phyloP scores from a whole-genome alignment of 1,140 invertebrate species.

The Panulirus ornatus region DNA sequence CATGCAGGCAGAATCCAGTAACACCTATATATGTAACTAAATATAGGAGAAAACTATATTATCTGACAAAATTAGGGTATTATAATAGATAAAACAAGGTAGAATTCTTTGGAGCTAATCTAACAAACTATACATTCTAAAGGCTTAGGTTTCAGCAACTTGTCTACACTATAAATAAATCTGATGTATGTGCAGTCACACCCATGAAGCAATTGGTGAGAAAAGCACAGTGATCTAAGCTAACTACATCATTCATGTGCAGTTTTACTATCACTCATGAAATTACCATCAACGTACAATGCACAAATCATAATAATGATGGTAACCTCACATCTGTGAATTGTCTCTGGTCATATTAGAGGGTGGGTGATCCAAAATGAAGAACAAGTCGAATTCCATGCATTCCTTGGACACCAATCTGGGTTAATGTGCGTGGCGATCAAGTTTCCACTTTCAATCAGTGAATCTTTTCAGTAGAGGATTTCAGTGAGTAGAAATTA shows the following conservation, averaged over 20 bases:
- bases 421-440: not conserved
- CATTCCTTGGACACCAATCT: not conserved
- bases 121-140: too few relatives aligned
- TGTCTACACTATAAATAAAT: too few relatives aligned
- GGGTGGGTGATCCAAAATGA: not conserved
- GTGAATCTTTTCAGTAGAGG: not conserved
- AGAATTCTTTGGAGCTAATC: too few relatives aligned
- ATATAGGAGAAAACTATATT: too few relatives aligned
- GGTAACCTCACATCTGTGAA: not conserved
- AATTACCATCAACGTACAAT: not conserved
- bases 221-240: not conserved
- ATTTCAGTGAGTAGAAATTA: not conserved
- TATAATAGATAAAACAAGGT: too few relatives aligned
- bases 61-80: too few relatives aligned
- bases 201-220: not conserved
- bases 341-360: not conserved
- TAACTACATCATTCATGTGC: not conserved
- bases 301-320: not conserved
- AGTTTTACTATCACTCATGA: not conserved
- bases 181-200: too few relatives aligned
- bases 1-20: too few relatives aligned
- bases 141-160: not conserved
- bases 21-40: too few relatives aligned
- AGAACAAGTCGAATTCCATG: constrained; percentile 8
- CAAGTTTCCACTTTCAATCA: not conserved